These are phyloP conservation scores for Eulacestoma nigropectus DNA, from an alignment of 2,113 vertebrate genomes.

Conservation along the genomic window DNA sequence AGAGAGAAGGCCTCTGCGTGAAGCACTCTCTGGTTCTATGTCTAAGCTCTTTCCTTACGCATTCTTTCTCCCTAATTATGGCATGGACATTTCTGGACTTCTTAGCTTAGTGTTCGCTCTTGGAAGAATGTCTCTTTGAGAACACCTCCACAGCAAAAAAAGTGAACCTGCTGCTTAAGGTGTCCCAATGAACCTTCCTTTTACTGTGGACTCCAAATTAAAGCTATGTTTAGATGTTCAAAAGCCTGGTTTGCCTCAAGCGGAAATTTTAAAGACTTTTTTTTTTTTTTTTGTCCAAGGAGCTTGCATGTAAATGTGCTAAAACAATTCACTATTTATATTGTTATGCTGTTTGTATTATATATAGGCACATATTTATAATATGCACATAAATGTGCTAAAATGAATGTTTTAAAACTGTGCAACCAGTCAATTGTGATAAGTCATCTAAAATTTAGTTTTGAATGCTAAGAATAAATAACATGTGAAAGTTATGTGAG, in stretches of 20 bases:
- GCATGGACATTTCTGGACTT: background rate
- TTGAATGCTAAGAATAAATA: background rate
- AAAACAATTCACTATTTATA: background rate
- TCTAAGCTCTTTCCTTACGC: background rate
- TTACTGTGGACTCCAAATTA: background rate
- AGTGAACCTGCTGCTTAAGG: background rate
- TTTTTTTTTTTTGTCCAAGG: background rate
- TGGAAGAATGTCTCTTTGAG: background rate
- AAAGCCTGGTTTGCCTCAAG: background rate
- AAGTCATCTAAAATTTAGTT: background rate
- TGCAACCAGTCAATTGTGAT: background rate
- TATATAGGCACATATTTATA: background rate
- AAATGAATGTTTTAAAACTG: background rate
- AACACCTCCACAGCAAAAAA: background rate
- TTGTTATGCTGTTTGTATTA: background rate
- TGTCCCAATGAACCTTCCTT: background rate
- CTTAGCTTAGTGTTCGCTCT: background rate
- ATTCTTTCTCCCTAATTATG: background rate
- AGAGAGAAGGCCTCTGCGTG: background rate
- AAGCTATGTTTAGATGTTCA: background rate
- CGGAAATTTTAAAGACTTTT: background rate
- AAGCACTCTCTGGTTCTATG: background rate
- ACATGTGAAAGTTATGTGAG: background rate
- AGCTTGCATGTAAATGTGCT: background rate
- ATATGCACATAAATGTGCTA: background rate